Percentiles rank a stretch among this genome's conserved stretches.
Evolutionary conservation across 64 coral and sea anemone species (phyloP).

Genomic region (Stichodactyla helianthus): DNA sequence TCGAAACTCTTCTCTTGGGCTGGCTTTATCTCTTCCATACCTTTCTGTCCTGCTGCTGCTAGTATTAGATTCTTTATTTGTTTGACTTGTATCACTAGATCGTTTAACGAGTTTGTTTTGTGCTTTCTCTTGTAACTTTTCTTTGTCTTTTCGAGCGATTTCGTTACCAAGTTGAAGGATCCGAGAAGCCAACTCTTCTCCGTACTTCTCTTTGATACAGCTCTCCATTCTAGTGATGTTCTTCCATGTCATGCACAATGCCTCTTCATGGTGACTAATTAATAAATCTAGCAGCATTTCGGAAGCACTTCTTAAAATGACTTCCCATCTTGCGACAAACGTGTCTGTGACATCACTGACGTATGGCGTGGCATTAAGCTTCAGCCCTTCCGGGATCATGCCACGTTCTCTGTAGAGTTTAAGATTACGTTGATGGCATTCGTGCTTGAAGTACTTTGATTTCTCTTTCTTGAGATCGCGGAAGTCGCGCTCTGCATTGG

Average conservation of each 20-base stretch:
- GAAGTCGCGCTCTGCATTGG: neutral
- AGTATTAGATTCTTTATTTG: neutral
- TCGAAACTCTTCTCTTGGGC: neutral
- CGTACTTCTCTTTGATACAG: neutral
- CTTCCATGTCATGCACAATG: neutral
- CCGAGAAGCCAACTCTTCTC: neutral
- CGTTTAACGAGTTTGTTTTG: conserved; percentile 31
- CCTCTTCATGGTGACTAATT: conserved; percentile 15
- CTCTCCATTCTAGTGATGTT: conserved; percentile 9
- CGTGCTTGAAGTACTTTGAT: conserved; percentile 22
- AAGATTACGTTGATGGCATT: conserved; percentile 20
- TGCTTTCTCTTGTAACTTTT: conserved; percentile 28
- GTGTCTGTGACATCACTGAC: conserved; percentile 14
- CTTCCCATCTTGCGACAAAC: conserved; percentile 8
- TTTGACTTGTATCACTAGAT: neutral
- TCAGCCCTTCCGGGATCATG: conserved; percentile 15
- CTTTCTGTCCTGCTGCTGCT: neutral
- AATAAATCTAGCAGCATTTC: conserved; percentile 29
- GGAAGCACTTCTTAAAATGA: conserved; percentile 18
- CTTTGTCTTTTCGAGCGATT: conserved; percentile 22
- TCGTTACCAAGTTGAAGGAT: conserved; percentile 23
- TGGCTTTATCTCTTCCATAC: neutral
- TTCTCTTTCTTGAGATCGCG: conserved; percentile 18
- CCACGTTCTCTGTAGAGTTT: conserved; percentile 22
- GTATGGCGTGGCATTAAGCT: conserved; percentile 18